Evolutionary conservation across 1,140 invertebrate genomes (phyloP).

Genomic region (Idris sp.): DNA sequence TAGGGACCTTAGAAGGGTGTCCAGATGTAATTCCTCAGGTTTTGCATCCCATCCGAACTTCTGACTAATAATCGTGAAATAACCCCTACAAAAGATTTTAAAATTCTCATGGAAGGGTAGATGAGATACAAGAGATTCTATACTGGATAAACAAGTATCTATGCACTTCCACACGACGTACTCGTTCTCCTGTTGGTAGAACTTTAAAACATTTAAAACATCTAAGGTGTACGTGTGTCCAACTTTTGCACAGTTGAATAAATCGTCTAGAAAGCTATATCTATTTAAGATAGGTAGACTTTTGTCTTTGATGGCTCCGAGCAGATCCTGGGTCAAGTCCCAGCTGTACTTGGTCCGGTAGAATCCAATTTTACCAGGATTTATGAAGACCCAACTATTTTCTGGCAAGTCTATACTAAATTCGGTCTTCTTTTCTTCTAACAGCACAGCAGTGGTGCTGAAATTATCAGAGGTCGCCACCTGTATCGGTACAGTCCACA

Average conservation of each 20-base stretch:
- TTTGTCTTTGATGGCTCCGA: constrained; percentile 88
- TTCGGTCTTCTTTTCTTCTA: constrained; percentile 83
- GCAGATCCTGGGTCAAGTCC: constrained; percentile 86
- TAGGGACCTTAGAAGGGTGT: constrained; percentile 87
- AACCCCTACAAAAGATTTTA: too few relatives aligned
- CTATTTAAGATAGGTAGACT: constrained; percentile 92
- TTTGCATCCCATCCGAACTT: constrained; percentile 91
- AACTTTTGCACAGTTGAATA: constrained; percentile 95
- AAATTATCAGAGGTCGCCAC: constrained; percentile 81
- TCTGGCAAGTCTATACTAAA: constrained; percentile 83
- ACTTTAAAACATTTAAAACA: constrained; percentile 82
- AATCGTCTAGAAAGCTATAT: constrained; percentile 93
- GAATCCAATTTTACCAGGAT: constrained; percentile 89
- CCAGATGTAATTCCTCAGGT: constrained; percentile 89
- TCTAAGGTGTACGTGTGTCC: constrained; percentile 89
- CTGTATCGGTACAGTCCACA: constrained; percentile 93
- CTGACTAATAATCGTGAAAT: constrained; percentile 83
- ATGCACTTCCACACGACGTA: constrained; percentile 96
- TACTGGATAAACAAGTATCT: constrained; percentile 80
- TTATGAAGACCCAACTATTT: constrained; percentile 92
- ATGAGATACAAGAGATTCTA: constrained; percentile 85
- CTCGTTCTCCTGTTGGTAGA: constrained; percentile 91
- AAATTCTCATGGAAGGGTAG: constrained; percentile 86
- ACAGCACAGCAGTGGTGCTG: constrained; percentile 80
- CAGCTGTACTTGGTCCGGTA: constrained; percentile 92